Conservation (phyloP, 2,113 vertebrate genomes). For the Ciconia maguari region DNA sequence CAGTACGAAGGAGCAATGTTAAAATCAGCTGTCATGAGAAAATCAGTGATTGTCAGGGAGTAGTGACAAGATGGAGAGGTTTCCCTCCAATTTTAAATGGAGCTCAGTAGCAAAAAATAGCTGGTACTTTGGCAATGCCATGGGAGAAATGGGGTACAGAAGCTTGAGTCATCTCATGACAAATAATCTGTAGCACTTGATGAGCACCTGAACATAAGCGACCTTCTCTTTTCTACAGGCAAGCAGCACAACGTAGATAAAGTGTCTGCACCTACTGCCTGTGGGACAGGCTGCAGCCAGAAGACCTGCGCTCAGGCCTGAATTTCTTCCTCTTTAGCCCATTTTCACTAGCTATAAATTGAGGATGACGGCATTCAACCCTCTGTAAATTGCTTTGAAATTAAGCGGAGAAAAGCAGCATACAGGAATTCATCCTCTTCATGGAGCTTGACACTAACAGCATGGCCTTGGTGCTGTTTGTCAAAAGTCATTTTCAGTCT, state of each 20-base stretch:
- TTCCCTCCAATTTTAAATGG: background rate
- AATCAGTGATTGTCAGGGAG: background rate
- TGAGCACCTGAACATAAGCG: background rate
- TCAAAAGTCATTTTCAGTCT: background rate
- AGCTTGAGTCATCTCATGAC: background rate
- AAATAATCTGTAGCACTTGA: background rate
- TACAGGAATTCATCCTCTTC: background rate
- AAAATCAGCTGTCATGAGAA: background rate
- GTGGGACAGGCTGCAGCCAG: background rate
- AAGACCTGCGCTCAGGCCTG: background rate
- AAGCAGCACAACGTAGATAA: background rate
- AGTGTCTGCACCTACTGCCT: background rate
- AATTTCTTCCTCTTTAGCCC: background rate
- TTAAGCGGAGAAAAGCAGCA: background rate
- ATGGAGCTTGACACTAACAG: background rate
- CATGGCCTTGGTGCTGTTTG: background rate
- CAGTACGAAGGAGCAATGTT: background rate
- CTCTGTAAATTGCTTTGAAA: background rate
- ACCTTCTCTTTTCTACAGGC: background rate
- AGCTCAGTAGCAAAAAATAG: background rate
- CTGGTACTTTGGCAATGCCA: background rate
- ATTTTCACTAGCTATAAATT: background rate
- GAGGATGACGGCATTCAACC: background rate
- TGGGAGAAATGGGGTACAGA: background rate
- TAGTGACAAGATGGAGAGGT: background rate